phyloP scores from a whole-genome alignment of 2,113 vertebrate species.

The Xiphophorus maculatus region DNA sequence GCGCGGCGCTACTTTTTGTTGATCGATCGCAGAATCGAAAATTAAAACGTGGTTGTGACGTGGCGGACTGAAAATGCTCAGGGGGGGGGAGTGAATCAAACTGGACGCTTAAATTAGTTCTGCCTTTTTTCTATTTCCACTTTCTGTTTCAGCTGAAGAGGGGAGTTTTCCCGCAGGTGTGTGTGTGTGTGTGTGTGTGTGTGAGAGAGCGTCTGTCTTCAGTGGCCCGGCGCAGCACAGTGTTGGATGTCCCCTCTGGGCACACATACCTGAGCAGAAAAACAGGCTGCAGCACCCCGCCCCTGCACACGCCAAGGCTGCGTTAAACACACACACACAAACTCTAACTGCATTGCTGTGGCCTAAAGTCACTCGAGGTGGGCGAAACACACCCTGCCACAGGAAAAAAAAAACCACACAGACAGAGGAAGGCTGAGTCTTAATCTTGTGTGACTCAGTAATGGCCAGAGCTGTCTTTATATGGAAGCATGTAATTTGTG shows the following conservation, averaged over 20 bases:
- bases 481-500: slow-evolving; percentile 56
- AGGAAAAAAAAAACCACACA: slow-evolving; percentile 33
- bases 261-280: slow-evolving; percentile 79
- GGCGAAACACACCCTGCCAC: slow-evolving; percentile 68
- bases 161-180: slow-evolving; percentile 9
- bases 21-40: background rate
- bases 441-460: slow-evolving; percentile 65
- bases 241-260: slow-evolving; percentile 74
- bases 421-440: slow-evolving; percentile 39
- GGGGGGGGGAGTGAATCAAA: too few relatives aligned
- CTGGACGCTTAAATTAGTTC: background rate
- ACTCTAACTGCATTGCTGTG: slow-evolving; percentile 64
- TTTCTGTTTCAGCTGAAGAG: background rate
- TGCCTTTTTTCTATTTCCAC: background rate
- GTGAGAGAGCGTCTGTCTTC: slow-evolving; percentile 46
- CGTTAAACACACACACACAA: slow-evolving; percentile 50
- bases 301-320: slow-evolving; percentile 75
- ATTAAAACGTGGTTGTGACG: background rate
- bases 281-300: slow-evolving; percentile 77
- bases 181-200: slow-evolving; percentile 26
- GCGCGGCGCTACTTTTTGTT: background rate
- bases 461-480: slow-evolving; percentile 50
- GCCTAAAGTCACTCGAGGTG: slow-evolving; percentile 71
- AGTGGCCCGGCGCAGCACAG: slow-evolving; percentile 62
- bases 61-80: too few relatives aligned